Evolutionary conservation across 2,113 vertebrate genomes (phyloP).

Genomic region (Sinocyclocheilus anshuiensis): DNA sequence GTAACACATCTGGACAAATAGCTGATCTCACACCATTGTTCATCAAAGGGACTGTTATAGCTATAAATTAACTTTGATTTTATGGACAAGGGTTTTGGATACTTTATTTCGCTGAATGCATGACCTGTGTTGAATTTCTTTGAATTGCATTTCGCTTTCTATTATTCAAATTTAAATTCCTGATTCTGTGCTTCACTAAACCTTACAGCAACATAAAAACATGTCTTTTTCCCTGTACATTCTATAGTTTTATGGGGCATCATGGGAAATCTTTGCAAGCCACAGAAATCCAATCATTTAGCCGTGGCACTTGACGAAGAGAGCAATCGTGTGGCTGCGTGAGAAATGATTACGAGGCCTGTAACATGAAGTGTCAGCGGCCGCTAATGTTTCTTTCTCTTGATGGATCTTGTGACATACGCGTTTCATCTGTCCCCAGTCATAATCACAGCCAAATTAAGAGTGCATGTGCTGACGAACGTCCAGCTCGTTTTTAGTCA

Average conservation of each 20-base stretch:
- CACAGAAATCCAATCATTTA: conserved; percentile 39
- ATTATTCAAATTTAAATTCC: neutral
- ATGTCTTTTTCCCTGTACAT: neutral
- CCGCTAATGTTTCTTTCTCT: neutral
- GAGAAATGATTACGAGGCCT: neutral
- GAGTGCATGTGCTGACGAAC: neutral
- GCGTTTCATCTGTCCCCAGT: conserved; percentile 30
- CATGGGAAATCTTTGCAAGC: conserved; percentile 26
- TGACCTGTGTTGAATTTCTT: neutral
- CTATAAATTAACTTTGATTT: neutral
- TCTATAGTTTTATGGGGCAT: neutral
- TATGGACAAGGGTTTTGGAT: neutral
- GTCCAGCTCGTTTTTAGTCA: neutral
- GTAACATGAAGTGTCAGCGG: conserved; percentile 24
- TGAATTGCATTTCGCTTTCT: neutral
- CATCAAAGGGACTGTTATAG: too few species aligned
- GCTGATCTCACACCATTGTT: neutral
- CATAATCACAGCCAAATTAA: conserved; percentile 28
- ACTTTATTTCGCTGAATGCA: neutral
- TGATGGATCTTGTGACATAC: conserved; percentile 35
- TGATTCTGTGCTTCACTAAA: neutral
- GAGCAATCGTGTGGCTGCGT: neutral
- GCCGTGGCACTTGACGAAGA: neutral
- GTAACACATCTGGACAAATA: neutral
- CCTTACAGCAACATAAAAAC: neutral